Conservation (phyloP, 2,888 invertebrate species). For the Callyntrura guangdongensis region DNA sequence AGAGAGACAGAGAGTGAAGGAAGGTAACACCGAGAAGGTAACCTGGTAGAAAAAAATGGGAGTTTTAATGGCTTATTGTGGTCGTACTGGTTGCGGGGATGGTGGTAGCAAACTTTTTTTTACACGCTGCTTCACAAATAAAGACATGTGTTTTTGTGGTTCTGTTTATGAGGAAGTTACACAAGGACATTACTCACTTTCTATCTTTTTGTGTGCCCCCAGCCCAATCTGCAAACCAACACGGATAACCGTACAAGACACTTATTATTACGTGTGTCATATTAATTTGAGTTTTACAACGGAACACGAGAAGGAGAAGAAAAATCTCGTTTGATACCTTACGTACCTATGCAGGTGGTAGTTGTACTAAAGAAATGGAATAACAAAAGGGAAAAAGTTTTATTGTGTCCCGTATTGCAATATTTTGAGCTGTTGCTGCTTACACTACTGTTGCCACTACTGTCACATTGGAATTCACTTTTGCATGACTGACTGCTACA, state of each 20-base stretch:
- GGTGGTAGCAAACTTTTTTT: neutral
- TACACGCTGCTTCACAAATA: too few species aligned
- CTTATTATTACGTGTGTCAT: neutral
- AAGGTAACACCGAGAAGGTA: neutral
- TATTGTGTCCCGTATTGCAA: too few species aligned
- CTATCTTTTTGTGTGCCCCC: neutral
- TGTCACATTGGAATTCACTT: neutral
- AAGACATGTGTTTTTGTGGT: too few species aligned
- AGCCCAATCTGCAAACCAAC: neutral
- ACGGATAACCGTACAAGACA: neutral
- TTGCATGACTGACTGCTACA: neutral
- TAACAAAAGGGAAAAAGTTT: too few species aligned
- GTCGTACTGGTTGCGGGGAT: neutral
- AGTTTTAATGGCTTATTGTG: conserved; percentile 29
- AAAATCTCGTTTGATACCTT: neutral
- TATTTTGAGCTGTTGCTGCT: neutral
- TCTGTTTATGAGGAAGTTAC: too few species aligned
- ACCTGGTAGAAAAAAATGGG: neutral
- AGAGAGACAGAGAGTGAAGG: neutral
- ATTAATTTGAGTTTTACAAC: neutral
- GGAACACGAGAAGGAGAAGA: neutral
- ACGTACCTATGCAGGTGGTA: neutral
- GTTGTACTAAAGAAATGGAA: too few species aligned
- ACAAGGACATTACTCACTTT: too few species aligned
- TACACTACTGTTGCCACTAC: neutral